Conservation (phyloP, 2,888 invertebrate species). For the Eulithis testata region DNA sequence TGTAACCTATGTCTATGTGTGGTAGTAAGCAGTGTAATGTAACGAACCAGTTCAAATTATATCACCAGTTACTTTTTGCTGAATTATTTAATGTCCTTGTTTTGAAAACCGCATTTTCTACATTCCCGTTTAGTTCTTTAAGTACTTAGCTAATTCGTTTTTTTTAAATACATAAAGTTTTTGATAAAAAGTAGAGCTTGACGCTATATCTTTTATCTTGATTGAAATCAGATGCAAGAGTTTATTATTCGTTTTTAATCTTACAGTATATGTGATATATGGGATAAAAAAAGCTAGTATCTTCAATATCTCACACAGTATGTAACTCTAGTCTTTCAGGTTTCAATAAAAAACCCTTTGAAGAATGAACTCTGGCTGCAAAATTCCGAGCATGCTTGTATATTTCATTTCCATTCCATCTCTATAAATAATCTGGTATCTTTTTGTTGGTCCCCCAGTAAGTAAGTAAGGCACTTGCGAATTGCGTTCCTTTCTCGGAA, state of each 20-base stretch:
- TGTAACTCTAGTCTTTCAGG: too few species aligned
- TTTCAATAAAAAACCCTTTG: too few species aligned
- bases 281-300: too few species aligned
- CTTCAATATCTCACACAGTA: too few species aligned
- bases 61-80: constrained; percentile 26
- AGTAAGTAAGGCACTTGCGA: constrained; percentile 15
- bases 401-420: constrained; percentile 2
- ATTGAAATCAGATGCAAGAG: too few species aligned
- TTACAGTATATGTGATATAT: too few species aligned
- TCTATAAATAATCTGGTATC: constrained; percentile 11
- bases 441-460: constrained; percentile 13
- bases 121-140: background rate
- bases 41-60: constrained; percentile 26
- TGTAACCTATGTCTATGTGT: background rate
- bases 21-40: constrained; percentile 1
- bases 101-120: constrained; percentile 12
- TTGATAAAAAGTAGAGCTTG: too few species aligned
- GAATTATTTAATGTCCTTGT: constrained; percentile 27
- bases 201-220: too few species aligned
- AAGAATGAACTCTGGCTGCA: too few species aligned
- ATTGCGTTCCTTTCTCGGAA: constrained; percentile 31
- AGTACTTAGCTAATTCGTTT: background rate
- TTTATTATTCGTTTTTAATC: too few species aligned
- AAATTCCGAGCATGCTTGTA: constrained; percentile 9
- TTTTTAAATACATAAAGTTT: background rate